phyloP scores from a whole-genome alignment of 2,888 invertebrate genomes.

The Hyles lineata region DNA sequence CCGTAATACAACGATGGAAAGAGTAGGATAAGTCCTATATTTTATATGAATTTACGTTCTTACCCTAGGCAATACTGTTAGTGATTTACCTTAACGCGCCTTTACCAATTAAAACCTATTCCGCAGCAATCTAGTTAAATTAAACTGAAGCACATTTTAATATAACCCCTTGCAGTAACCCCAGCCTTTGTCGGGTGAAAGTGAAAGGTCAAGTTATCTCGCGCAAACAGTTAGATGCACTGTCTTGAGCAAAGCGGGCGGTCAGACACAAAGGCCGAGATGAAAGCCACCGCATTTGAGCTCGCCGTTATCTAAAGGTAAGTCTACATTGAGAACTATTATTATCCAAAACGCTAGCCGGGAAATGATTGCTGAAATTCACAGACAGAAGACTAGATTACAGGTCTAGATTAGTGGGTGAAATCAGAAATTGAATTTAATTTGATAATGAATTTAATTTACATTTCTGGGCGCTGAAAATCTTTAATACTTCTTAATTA shows the following conservation, averaged over 20 bases:
- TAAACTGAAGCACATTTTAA: constrained; percentile 9
- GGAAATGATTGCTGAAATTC: background rate
- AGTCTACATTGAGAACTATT: background rate
- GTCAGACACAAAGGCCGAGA: constrained; percentile 37
- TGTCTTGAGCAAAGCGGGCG: constrained; percentile 24
- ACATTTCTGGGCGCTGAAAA: too few species aligned
- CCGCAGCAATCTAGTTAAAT: background rate
- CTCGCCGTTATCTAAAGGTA: constrained; percentile 38
- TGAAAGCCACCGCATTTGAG: constrained; percentile 38
- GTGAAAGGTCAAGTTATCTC: constrained; percentile 21
- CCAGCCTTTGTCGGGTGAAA: background rate
- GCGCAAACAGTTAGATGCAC: constrained; percentile 1
- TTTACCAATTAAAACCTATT: background rate
- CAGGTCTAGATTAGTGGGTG: background rate
- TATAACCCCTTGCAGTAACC: constrained; percentile 24
- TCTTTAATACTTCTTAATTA: too few species aligned
- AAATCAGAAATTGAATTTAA: background rate
- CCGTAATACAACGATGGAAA: too few species aligned
- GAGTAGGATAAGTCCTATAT: too few species aligned
- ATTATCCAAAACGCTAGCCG: background rate
- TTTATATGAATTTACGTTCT: too few species aligned
- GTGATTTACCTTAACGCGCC: too few species aligned
- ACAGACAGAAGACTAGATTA: background rate
- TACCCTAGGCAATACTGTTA: too few species aligned
- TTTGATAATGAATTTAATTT: too few species aligned